Base-by-base conservation (phyloP, 2,888 invertebrate species). In the Mesorhabditis belari region DNA sequence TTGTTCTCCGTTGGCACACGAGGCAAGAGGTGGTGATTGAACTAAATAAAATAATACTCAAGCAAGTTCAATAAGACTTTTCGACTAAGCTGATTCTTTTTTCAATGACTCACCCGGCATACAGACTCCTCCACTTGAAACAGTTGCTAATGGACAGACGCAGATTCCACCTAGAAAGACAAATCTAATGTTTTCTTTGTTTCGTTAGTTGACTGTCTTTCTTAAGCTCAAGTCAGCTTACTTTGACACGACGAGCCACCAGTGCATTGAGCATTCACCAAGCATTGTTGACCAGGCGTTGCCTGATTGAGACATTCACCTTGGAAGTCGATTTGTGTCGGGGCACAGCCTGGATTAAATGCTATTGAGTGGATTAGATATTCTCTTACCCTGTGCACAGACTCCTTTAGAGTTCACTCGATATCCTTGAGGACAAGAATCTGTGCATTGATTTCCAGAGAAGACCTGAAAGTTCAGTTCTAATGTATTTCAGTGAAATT, bases 221-320 rank as follows among this genome's bases (percentile, higher is more conserved):
- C n/a, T n/a, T n/a, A n/a, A n/a, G n/a, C n/a, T n/a, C n/a, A n/a
- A n/a, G n/a, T n/a, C n/a, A n/a, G n/a, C n/a, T n/a, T n/a, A 53
- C 63, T 69, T 35, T 75, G 66, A 50, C 79, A 79, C 53, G 73
- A 74, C 23, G 75, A 71, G 28, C 79, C 77, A 21, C 75, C 77
- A 21, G 67, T 70, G 55, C 81, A 81, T 61, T 81, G 81, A 5
- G 74, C 69, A 61, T 75, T 79, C 50, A 79, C 74, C n/a, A 63
- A 44, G 54, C 81, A 81, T 5, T 65, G 44, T 27, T 74, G 69
- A 3, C 74, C 77, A 19, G 81, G 79, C 3, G 63, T 63, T 0
- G 73, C 74, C 24, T 71, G 67, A 44, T 71, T 71, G n/a, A 77
- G 64, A 61, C 81, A 81, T 27, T 71, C 63, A 5, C 79, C 79